Percentiles rank a stretch among this genome's conserved stretches.
These are phyloP conservation scores for Aporrectodea caliginosa DNA, from an alignment of 1,140 invertebrate species.

Conservation along the genomic window DNA sequence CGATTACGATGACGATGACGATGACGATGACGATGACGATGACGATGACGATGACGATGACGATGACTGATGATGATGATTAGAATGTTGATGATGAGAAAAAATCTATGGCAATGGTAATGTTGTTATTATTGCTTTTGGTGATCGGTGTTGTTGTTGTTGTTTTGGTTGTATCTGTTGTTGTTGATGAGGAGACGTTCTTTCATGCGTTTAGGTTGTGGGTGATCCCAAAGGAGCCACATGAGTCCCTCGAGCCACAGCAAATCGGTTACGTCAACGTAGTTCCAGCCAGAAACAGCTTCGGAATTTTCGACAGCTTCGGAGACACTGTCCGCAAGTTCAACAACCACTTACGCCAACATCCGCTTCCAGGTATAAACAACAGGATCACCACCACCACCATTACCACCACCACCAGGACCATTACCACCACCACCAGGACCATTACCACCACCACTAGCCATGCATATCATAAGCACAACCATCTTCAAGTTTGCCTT, in stretches of 20 bases:
- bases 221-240: conserved; percentile 24
- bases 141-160: neutral
- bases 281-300: conserved; percentile 17
- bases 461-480: neutral
- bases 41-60: neutral
- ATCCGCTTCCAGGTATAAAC: conserved; percentile 25
- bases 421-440: neutral
- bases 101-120: neutral
- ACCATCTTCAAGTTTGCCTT: neutral
- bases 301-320: conserved; percentile 31
- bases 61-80: neutral
- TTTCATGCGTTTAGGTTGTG: conserved; percentile 31
- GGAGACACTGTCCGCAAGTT: conserved; percentile 32
- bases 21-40: neutral
- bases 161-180: neutral
- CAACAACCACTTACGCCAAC: conserved; percentile 24
- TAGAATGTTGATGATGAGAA: neutral
- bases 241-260: conserved; percentile 26
- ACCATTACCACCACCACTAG: neutral
- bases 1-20: too few species aligned
- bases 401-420: conserved; percentile 1
- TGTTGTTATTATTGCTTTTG: neutral
- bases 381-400: neutral
- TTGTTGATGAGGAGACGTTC: neutral
- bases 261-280: conserved; percentile 30